Conservation (phyloP, 1,140 invertebrate species). For the Rhyzopertha dominica region DNA sequence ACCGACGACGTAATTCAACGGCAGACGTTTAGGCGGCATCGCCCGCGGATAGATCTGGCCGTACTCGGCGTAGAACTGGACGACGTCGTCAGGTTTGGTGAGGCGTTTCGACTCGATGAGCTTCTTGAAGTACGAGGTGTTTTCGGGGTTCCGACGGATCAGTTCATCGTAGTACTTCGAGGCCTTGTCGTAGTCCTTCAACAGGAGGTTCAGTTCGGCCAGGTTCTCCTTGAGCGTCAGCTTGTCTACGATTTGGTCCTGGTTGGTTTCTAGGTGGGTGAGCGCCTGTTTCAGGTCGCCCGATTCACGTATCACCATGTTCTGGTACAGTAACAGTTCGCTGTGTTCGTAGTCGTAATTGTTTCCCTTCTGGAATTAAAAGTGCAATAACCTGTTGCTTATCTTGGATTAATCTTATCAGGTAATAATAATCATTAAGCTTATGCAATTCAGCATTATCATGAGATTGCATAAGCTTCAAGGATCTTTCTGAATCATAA, state of each 20-base stretch:
- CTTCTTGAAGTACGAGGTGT: conserved; percentile 86
- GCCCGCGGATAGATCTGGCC: conserved; percentile 77
- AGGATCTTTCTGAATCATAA: too few species aligned
- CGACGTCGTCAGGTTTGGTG: conserved; percentile 63
- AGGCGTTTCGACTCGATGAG: conserved; percentile 79
- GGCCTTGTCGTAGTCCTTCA: conserved; percentile 64
- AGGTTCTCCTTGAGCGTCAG: conserved; percentile 85
- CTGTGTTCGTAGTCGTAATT: conserved; percentile 93
- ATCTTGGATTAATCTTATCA: conserved; percentile 12
- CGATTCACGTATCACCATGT: conserved; percentile 92
- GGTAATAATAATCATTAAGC: conserved; percentile 17
- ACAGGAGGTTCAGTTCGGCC: conserved; percentile 56
- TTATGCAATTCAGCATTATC: too few species aligned
- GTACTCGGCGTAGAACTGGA: conserved; percentile 77
- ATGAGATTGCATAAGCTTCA: too few species aligned
- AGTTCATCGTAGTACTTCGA: conserved; percentile 78
- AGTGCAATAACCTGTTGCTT: background rate
- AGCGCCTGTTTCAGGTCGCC: conserved; percentile 81
- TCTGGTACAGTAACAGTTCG: conserved; percentile 94
- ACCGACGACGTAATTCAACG: conserved; percentile 70
- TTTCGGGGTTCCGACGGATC: conserved; percentile 92
- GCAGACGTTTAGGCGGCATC: conserved; percentile 79
- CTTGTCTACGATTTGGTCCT: conserved; percentile 90
- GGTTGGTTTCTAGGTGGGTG: conserved; percentile 80
- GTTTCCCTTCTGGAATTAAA: conserved; percentile 52